Conservation (phyloP, 2,888 invertebrate species). For the Eupithecia dodoneata region DNA sequence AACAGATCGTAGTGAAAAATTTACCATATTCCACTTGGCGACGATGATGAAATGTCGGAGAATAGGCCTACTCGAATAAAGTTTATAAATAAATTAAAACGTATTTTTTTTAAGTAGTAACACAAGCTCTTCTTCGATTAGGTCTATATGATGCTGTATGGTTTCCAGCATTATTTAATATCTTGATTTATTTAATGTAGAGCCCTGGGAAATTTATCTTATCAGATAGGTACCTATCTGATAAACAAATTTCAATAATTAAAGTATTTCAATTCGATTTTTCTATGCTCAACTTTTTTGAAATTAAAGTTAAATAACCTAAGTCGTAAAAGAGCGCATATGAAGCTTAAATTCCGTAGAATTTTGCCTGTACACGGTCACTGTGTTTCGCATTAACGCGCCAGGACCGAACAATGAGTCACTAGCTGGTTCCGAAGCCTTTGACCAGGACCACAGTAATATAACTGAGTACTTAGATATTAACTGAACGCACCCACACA, state of each 20-base stretch:
- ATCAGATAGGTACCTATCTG: not conserved
- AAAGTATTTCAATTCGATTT: not conserved
- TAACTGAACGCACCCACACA: slow-evolving; percentile 31
- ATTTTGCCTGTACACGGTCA: not conserved
- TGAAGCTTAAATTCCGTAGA: not conserved
- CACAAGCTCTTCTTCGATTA: too few relatives aligned
- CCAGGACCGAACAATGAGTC: slow-evolving; percentile 44
- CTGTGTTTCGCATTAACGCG: slow-evolving; percentile 45
- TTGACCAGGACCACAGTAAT: slow-evolving; percentile 35
- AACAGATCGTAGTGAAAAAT: not conserved
- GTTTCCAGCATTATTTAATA: too few relatives aligned
- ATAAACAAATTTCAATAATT: not conserved
- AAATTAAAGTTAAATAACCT: not conserved
- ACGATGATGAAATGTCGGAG: not conserved
- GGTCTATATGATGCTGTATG: too few relatives aligned
- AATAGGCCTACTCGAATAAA: not conserved
- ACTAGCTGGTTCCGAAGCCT: slow-evolving; percentile 43
- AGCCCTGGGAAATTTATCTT: not conserved
- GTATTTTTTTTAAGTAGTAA: too few relatives aligned
- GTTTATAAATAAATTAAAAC: not conserved
- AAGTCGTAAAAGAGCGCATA: not conserved
- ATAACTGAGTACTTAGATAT: not conserved
- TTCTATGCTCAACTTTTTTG: not conserved
- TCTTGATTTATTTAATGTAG: not conserved
- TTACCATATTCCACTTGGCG: not conserved